phyloP scores from a whole-genome alignment of 2,113 vertebrate genomes.

The Spea multiplicata region DNA sequence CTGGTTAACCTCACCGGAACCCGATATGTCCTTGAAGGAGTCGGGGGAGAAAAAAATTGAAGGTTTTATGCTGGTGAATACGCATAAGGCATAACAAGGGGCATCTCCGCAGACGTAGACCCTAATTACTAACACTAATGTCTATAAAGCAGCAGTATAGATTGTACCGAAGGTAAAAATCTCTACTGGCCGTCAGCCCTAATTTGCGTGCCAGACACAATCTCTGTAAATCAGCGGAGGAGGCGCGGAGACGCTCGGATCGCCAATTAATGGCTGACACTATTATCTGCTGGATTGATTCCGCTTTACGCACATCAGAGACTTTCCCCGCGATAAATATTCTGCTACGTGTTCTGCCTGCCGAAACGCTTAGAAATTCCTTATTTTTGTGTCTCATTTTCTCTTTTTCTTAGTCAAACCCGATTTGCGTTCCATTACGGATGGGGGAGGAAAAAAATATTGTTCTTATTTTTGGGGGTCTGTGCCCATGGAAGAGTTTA shows the following conservation, averaged over 20 bases:
- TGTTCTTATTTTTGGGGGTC: too few relatives aligned
- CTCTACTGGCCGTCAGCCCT: not conserved
- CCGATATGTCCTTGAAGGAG: too few relatives aligned
- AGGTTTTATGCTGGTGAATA: too few relatives aligned
- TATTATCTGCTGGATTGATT: conserved; percentile 17
- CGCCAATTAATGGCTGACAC: not conserved
- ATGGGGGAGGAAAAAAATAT: not conserved
- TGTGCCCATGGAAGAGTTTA: too few relatives aligned
- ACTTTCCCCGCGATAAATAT: conserved; percentile 13
- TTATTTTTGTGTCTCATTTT: not conserved
- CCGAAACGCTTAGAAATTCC: not conserved
- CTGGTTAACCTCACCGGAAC: too few relatives aligned
- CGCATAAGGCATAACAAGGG: too few relatives aligned
- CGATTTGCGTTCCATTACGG: not conserved
- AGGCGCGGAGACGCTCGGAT: not conserved
- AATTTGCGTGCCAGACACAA: not conserved
- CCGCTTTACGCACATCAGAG: not conserved
- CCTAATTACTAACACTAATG: too few relatives aligned
- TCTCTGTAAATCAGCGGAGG: not conserved
- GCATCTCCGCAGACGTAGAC: too few relatives aligned
- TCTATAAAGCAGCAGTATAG: too few relatives aligned
- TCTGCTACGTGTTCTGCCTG: not conserved
- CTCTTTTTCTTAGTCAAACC: not conserved
- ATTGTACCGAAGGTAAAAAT: not conserved
- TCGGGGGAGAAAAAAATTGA: too few relatives aligned